Base-by-base conservation (phyloP, 2,797 vertebrate species). In the Molossus alvarezi region DNA sequence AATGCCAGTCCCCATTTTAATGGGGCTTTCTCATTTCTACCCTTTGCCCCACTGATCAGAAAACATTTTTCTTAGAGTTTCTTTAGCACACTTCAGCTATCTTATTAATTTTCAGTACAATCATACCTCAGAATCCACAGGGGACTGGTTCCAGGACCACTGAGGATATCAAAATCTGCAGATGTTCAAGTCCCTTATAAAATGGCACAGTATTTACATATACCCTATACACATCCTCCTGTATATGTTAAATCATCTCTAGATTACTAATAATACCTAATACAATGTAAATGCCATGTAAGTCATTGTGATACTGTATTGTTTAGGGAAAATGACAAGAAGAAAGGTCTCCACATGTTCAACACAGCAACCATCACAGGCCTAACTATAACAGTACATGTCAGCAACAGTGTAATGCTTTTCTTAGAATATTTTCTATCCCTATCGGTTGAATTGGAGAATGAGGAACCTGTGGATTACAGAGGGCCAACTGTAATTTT, bases 1-100 rank as follows among this genome's bases (percentile, higher is more conserved):
- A 93, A 92, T 33, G 71, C 81, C 82, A 85, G 81, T 25, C 41
- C 62, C 55, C 41, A 80, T 65, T 92, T 83, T 75, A 95, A 82
- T 67, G 45, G 41, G n/a, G 23, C 3, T 73, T 91, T 86, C 58
- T 29, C 48, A 93, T 91, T 73, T 95, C 67, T 88, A 62, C 13
- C 11, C 60, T 90, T 93, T 45, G 65, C 7, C 45, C 14, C 82
- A 65, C 17, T 80, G 58, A 90, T 9, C 45, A 83, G 51, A 95
- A 96, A 93, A 69, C 1, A 90, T 57, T 91, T 72, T 90, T 79
- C 10, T 73, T 79, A 64, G 67, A 17, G 45, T 90, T 93, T 87
- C 14, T 90, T 96, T 76, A 90, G 57, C 23, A 81, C 3, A 67
- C 8, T 64, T 84, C 21, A 51, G 9, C 48, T 94, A 64, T n/a